phyloP scores from a whole-genome alignment of 1,140 invertebrate genomes.

The Drosophila punjabiensis region DNA sequence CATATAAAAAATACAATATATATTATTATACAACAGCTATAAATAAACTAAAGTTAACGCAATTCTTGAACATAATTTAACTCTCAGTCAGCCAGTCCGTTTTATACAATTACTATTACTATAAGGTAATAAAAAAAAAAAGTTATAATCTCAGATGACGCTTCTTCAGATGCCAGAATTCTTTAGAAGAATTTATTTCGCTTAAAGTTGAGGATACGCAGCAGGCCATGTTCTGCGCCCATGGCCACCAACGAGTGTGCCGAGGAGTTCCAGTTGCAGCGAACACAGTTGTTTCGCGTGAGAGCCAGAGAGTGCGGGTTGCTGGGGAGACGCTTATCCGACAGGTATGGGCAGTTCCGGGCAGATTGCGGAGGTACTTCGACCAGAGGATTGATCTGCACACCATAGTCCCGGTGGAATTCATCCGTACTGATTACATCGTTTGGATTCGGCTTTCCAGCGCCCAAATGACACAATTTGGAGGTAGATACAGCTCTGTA shows the following conservation, averaged over 20 bases:
- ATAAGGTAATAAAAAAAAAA: constrained; percentile 13
- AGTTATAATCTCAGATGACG: constrained; percentile 44
- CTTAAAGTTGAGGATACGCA: constrained; percentile 64
- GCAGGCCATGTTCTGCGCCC: constrained; percentile 74
- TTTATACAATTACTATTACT: neutral
- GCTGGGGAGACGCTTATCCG: constrained; percentile 29
- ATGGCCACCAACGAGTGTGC: constrained; percentile 59
- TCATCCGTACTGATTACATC: constrained; percentile 22
- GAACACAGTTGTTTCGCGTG: constrained; percentile 56
- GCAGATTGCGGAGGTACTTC: neutral
- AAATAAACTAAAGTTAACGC: constrained; percentile 18
- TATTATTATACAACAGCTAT: constrained; percentile 48
- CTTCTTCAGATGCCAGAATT: neutral
- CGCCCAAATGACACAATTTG: constrained; percentile 40
- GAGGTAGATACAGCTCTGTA: constrained; percentile 25
- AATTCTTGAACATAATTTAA: constrained; percentile 12
- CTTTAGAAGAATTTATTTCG: constrained; percentile 43
- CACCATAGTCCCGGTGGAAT: constrained; percentile 64
- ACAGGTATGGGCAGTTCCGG: constrained; percentile 20
- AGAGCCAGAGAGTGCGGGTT: constrained; percentile 30
- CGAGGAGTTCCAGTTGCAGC: constrained; percentile 63
- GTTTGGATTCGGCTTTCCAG: neutral
- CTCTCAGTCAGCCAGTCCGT: neutral
- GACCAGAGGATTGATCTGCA: constrained; percentile 41
- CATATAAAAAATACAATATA: constrained; percentile 34